Evolutionary conservation across 2,797 vertebrate genomes (phyloP).

Genomic region (Muscicapa striata): DNA sequence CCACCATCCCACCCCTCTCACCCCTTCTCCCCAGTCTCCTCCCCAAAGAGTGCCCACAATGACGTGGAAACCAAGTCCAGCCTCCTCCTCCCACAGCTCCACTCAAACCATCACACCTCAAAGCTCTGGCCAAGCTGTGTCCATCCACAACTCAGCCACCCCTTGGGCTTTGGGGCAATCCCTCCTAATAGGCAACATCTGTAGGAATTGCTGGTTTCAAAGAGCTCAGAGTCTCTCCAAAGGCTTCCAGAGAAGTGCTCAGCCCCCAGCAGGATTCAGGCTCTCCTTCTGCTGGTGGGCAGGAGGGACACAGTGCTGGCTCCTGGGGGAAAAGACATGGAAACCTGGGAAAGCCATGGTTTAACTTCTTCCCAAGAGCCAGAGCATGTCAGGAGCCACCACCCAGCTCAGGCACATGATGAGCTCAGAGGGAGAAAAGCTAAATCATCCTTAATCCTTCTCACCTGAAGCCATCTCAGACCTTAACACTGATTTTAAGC

Average conservation of each 20-base stretch:
- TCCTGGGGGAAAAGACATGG: not conserved
- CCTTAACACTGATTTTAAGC: not conserved
- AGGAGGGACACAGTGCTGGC: not conserved
- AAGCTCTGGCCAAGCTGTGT: not conserved
- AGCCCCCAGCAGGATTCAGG: not conserved
- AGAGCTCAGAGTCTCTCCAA: not conserved
- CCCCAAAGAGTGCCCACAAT: not conserved
- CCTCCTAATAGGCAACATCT: not conserved
- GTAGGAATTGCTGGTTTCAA: not conserved
- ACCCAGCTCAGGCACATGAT: not conserved
- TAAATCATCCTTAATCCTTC: not conserved
- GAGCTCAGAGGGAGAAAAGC: not conserved
- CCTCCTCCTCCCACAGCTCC: not conserved
- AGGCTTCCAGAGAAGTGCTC: not conserved
- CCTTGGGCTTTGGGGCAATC: not conserved
- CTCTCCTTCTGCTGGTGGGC: not conserved
- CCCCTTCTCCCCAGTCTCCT: not conserved
- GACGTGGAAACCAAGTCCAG: not conserved
- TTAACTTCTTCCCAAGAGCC: not conserved
- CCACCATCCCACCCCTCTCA: not conserved
- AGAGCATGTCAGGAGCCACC: not conserved
- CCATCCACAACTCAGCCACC: not conserved
- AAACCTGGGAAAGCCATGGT: not conserved
- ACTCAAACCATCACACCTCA: not conserved
- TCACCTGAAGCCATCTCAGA: not conserved